Evolutionary conservation across 2,797 vertebrate genomes (phyloP).

Genomic region (Gymnothorax reevesii): DNA sequence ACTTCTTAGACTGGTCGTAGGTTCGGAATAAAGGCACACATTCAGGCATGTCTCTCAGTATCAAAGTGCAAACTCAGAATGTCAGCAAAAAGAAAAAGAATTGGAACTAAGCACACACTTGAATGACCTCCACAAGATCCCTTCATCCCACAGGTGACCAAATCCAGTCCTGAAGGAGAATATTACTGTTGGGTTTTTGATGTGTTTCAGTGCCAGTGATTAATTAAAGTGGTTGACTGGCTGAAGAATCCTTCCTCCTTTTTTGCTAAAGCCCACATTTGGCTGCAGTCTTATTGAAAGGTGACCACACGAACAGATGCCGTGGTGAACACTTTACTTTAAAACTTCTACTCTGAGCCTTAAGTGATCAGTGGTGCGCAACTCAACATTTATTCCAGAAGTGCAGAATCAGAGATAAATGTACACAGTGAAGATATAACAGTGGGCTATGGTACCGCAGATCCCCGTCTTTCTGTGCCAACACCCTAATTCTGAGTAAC

Average conservation of each 20-base stretch:
- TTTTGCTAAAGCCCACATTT: background rate
- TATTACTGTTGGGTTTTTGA: background rate
- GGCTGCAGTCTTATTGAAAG: background rate
- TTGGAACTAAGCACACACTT: background rate
- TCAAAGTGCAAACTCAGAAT: background rate
- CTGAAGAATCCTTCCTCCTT: background rate
- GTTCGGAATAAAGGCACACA: background rate
- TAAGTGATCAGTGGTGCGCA: background rate
- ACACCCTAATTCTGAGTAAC: conserved; percentile 10
- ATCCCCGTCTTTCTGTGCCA: background rate
- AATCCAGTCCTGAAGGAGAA: background rate
- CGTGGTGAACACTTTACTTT: background rate
- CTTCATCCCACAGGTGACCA: background rate
- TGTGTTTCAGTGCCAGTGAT: background rate
- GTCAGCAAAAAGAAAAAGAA: background rate
- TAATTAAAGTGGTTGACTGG: background rate
- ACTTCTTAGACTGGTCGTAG: background rate
- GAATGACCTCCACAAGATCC: background rate
- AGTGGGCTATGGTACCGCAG: background rate
- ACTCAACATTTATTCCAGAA: conserved; percentile 3
- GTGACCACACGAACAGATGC: background rate
- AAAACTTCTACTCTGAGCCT: background rate
- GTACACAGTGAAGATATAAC: background rate
- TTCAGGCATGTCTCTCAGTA: background rate
- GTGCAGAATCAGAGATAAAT: background rate